A percentile compares a stretch with the other conserved stretches of the same genome.
Conservation (phyloP, 2,113 vertebrate species). For the Tympanuchus pallidicinctus region DNA sequence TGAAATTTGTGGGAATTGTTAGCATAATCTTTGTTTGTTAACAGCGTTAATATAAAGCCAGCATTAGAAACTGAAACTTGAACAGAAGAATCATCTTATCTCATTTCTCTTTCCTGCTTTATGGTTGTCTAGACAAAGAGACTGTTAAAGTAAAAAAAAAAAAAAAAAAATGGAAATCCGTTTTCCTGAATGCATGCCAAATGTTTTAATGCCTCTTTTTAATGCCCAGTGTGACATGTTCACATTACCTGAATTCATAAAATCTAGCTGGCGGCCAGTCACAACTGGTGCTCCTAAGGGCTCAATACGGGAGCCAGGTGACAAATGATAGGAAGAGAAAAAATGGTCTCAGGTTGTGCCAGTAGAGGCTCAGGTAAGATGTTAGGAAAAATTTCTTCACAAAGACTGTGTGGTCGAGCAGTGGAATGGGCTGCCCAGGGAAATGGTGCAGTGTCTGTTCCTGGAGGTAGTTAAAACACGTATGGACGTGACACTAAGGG, state of each 20-base stretch:
- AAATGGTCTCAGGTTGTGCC: not conserved
- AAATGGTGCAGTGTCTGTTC: not conserved
- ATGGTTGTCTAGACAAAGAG: not conserved
- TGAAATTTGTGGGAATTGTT: not conserved
- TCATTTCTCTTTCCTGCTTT: not conserved
- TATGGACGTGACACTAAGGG: not conserved
- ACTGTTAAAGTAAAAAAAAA: not conserved
- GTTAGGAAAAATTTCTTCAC: not conserved
- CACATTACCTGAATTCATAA: not conserved
- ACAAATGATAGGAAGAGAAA: not conserved
- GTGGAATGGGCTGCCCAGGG: not conserved
- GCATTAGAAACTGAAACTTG: not conserved
- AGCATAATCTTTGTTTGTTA: not conserved
- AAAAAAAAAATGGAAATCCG: not conserved
- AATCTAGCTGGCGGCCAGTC: not conserved
- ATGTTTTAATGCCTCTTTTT: not conserved
- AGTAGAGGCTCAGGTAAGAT: not conserved
- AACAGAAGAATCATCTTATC: not conserved
- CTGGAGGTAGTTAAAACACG: not conserved
- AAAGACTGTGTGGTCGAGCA: not conserved
- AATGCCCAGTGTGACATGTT: not conserved
- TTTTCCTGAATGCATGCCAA: not conserved
- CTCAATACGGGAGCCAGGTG: not conserved
- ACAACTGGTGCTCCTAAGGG: not conserved
- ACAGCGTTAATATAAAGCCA: not conserved